Base-by-base conservation (phyloP, 2,888 invertebrate species). In the Seladonia tumulorum region DNA sequence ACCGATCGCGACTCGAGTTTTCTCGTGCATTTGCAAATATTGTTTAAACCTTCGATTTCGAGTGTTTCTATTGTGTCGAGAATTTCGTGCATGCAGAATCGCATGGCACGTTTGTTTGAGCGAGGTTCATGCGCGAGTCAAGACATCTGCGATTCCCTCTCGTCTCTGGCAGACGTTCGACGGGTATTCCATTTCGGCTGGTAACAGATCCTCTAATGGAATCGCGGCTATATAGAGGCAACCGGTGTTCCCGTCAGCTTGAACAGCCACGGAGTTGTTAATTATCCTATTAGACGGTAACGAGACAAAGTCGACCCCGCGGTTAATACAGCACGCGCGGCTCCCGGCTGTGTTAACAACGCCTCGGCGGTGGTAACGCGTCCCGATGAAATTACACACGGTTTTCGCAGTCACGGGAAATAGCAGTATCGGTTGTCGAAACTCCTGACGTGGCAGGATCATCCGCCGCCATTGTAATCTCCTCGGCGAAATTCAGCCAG, bases 211-310 rank as follows among this genome's bases (percentile, higher is more conserved):
- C 45, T 42, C 42, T 77, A 70, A 70, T 68, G 68, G 77, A 68
- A 53, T 77, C 53, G 77, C 77, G 2, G 49, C 49, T 77, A 39
- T 39, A 22, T 63, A 57, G 60, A 45, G 45, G 76, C 14, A 60
- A 29, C 45, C 47, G 63, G n/a, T 49, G 82, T 35, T 68, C 42
- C 39, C 49, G 53, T 49, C 47, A 53, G 72, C 72, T 49, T 66
- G 49, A 77, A 57, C 84, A 79, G 63, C 63, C 63, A 80, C 78
- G 73, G 63, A 82, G 82, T 80, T 53, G 85, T 87, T 88, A 85
- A 88, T 88, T 87, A 82, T 81, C 85, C 85, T 82, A 82, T 88
- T 83, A 87, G 76, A 76, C 81, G 76, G 25, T 82, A 84, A 88
- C 79, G 87, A 85, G 85, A 78, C 78, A 57, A 76, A 80, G 82